Conservation (phyloP, 2,888 invertebrate genomes). For the Ophion obscuratus region DNA sequence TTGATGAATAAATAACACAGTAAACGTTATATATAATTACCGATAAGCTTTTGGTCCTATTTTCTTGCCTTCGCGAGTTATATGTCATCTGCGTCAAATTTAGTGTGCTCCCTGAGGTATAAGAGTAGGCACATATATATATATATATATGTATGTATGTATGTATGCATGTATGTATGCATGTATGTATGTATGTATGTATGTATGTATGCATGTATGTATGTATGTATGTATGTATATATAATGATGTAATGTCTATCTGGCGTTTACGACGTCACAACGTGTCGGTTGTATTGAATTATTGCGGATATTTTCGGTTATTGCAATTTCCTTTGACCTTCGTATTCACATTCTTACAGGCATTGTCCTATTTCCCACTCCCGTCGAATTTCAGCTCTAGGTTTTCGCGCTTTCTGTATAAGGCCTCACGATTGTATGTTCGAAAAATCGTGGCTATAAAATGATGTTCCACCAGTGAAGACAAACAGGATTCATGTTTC, state of each 20-base stretch:
- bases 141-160: too few relatives aligned
- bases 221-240: neutral
- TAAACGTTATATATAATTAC: conserved; percentile 44
- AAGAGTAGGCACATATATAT: neutral
- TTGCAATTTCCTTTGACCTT: neutral
- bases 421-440: neutral
- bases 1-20: conserved; percentile 56
- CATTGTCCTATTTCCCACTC: neutral
- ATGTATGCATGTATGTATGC: too few relatives aligned
- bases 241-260: conserved; percentile 4
- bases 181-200: too few relatives aligned
- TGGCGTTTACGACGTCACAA: neutral
- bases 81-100: neutral
- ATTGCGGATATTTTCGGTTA: neutral
- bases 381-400: neutral
- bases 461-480: neutral
- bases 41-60: conserved; percentile 46
- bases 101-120: conserved; percentile 9
- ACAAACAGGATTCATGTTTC: neutral
- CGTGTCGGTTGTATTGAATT: neutral
- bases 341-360: neutral
- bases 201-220: too few relatives aligned
- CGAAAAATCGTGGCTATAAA: neutral
- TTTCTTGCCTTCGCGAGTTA: conserved; percentile 41
- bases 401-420: neutral